Evolutionary conservation across 2,113 vertebrate species (phyloP).

Genomic region (Atherinomorus stipes): DNA sequence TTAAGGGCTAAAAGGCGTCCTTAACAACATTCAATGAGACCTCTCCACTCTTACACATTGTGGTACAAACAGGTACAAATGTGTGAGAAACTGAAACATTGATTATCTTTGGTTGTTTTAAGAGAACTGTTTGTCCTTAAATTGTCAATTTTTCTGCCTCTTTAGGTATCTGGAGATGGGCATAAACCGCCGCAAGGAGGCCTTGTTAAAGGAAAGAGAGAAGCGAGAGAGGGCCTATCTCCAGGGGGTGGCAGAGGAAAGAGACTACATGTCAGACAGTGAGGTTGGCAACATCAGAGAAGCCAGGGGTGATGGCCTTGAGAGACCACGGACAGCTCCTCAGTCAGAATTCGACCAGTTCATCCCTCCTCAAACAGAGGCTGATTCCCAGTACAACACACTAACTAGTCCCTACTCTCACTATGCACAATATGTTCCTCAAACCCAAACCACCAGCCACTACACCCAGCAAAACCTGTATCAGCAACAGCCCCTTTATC

Average conservation of each 20-base stretch:
- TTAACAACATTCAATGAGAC: slow-evolving; percentile 77
- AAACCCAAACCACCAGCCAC: slow-evolving; percentile 92
- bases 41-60: slow-evolving; percentile 74
- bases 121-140: slow-evolving; percentile 1
- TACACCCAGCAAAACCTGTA: slow-evolving; percentile 93
- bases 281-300: slow-evolving; percentile 95
- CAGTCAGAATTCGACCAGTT: slow-evolving; percentile 96
- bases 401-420: slow-evolving; percentile 93
- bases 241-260: slow-evolving; percentile 97
- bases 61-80: slow-evolving; percentile 78
- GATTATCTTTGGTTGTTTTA: slow-evolving; percentile 28
- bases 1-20: slow-evolving; percentile 80
- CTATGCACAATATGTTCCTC: slow-evolving; percentile 91
- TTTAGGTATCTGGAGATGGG: slow-evolving; percentile 95
- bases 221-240: slow-evolving; percentile 97
- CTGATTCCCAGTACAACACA: slow-evolving; percentile 92
- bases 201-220: slow-evolving; percentile 96
- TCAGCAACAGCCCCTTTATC: slow-evolving; percentile 92
- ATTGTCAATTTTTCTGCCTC: slow-evolving; percentile 8
- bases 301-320: slow-evolving; percentile 87
- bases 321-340: slow-evolving; percentile 94
- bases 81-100: slow-evolving; percentile 71
- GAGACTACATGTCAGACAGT: slow-evolving; percentile 99
- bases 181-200: slow-evolving; percentile 97
- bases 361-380: slow-evolving; percentile 93